A percentile compares a stretch with the other conserved stretches of the same genome.
These are phyloP conservation scores for Pangasius mekongensis DNA, from an alignment of 2,797 vertebrate species.

Conservation along the genomic window DNA sequence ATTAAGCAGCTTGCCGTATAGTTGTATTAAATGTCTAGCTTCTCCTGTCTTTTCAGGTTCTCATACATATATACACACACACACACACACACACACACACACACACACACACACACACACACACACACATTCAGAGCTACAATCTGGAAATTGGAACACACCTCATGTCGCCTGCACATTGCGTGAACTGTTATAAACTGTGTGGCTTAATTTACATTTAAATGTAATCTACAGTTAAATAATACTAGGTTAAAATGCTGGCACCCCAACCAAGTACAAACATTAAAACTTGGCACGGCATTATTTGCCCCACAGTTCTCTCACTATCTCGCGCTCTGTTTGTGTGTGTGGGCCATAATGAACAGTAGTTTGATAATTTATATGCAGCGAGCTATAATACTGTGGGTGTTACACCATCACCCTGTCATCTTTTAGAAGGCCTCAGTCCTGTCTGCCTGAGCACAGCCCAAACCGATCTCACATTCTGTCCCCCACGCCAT, in stretches of 20 bases:
- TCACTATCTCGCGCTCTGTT: background rate
- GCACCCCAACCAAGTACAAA: background rate
- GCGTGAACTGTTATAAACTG: background rate
- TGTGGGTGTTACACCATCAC: slow-evolving; percentile 45
- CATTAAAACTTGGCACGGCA: background rate
- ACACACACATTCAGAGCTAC: background rate
- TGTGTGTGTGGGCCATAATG: background rate
- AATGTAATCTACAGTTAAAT: background rate
- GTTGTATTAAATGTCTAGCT: background rate
- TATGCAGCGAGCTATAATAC: slow-evolving; percentile 37
- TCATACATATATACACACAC: background rate
- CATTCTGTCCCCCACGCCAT: slow-evolving; percentile 17
- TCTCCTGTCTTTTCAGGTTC: background rate
- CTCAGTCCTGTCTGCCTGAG: slow-evolving; percentile 10
- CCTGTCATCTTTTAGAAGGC: slow-evolving; percentile 18
- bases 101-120: background rate
- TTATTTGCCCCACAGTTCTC: background rate
- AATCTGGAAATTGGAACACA: background rate
- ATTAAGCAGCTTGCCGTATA: background rate
- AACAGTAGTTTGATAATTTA: background rate
- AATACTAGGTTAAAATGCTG: background rate
- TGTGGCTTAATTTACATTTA: background rate
- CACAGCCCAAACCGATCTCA: slow-evolving; percentile 18
- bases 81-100: background rate
- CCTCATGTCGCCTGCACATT: background rate